phyloP scores from a whole-genome alignment of 2,888 invertebrate species.

The Druceiella hillmani region DNA sequence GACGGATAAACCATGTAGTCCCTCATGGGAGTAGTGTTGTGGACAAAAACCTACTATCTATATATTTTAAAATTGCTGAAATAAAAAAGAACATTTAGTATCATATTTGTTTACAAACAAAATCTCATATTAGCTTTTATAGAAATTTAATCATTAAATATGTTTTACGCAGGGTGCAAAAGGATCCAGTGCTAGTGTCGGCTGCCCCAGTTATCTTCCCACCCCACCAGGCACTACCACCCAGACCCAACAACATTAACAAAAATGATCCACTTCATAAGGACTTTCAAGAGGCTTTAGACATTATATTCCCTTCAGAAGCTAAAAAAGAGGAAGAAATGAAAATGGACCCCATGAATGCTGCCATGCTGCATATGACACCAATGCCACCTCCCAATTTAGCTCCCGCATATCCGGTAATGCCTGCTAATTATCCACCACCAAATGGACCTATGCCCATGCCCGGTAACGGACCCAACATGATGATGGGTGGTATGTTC shows the following conservation, averaged over 20 bases:
- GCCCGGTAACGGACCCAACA: slow-evolving; percentile 21
- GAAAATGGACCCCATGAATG: slow-evolving; percentile 3
- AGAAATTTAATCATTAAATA: background rate
- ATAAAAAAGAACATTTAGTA: too few relatives aligned
- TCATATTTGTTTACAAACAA: too few relatives aligned
- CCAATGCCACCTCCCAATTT: slow-evolving; percentile 10
- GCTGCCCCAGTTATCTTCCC: slow-evolving; percentile 20
- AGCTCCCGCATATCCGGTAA: slow-evolving; percentile 2
- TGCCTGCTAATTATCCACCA: slow-evolving; percentile 12
- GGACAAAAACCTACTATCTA: too few relatives aligned
- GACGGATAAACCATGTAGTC: too few relatives aligned
- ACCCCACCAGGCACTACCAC: slow-evolving; percentile 17
- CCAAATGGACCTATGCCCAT: slow-evolving; percentile 23
- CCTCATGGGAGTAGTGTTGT: too few relatives aligned
- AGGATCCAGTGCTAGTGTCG: slow-evolving; percentile 24
- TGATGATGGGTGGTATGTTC: slow-evolving; percentile 23
- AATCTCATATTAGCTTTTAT: too few relatives aligned
- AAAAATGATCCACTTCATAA: slow-evolving; percentile 42
- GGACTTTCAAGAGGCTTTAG: slow-evolving; percentile 61
- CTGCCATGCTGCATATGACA: slow-evolving; percentile 6
- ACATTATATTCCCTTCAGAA: slow-evolving; percentile 57
- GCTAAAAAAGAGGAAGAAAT: slow-evolving; percentile 27
- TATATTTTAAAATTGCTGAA: too few relatives aligned
- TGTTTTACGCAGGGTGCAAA: slow-evolving; percentile 18
- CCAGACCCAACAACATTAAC: slow-evolving; percentile 17